Conservation (phyloP, 2,113 vertebrate genomes). For the Ranitomeya imitator region DNA sequence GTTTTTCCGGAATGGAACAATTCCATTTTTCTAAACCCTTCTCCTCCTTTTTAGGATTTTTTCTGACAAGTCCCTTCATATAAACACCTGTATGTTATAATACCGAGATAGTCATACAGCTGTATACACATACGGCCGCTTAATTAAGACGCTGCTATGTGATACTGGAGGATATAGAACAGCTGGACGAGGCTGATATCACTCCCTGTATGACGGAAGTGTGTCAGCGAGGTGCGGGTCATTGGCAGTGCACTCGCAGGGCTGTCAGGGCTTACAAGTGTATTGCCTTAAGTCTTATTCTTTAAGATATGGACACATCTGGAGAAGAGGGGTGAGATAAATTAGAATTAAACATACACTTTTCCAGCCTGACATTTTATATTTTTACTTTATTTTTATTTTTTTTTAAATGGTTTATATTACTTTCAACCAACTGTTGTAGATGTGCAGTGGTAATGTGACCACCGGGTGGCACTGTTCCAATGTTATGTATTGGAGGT, state of each 20-base stretch:
- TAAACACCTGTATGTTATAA: neutral
- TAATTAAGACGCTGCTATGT: slow-evolving; percentile 50
- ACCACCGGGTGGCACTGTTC: slow-evolving; percentile 23
- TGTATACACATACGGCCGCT: slow-evolving; percentile 35
- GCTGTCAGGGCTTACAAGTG: neutral
- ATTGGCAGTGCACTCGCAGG: neutral
- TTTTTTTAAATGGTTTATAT: neutral
- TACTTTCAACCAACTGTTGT: neutral
- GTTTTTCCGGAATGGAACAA: neutral
- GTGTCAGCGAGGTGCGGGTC: neutral
- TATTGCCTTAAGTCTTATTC: neutral
- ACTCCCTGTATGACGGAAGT: neutral
- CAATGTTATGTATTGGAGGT: neutral
- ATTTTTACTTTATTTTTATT: too few relatives aligned
- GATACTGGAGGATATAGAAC: slow-evolving; percentile 41
- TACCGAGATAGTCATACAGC: slow-evolving; percentile 42
- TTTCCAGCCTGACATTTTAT: neutral
- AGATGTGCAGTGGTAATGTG: neutral
- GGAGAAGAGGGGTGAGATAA: neutral
- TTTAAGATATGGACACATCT: neutral
- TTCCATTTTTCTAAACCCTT: neutral
- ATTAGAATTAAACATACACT: neutral
- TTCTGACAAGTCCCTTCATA: neutral
- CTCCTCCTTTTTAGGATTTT: neutral
- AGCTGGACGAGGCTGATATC: slow-evolving; percentile 51